Evolutionary conservation across 1,140 invertebrate species (phyloP).

Genomic region (Platorchestia sp.): DNA sequence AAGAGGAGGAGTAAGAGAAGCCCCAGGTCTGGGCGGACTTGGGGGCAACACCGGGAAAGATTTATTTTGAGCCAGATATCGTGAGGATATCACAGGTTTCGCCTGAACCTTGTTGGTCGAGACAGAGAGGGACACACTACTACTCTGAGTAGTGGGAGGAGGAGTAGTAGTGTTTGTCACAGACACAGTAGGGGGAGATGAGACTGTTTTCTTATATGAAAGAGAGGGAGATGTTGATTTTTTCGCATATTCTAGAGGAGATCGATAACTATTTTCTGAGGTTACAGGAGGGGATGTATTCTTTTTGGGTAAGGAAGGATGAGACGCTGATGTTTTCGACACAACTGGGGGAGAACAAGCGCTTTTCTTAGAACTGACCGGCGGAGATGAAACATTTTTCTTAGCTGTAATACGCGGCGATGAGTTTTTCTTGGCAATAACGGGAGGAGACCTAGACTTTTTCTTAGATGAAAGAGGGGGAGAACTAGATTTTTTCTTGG

Average conservation of each 20-base stretch:
- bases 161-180: background rate
- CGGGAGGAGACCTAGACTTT: background rate
- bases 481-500: background rate
- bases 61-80: background rate
- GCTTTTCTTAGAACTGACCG: background rate
- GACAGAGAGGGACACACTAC: no score
- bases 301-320: no score
- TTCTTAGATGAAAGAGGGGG: background rate
- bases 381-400: no score
- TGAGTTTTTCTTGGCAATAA: no score
- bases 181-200: background rate
- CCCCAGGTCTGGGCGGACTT: background rate
- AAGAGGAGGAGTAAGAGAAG: no score
- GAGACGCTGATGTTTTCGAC: no score
- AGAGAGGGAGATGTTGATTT: background rate
- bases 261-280: background rate
- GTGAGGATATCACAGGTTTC: background rate
- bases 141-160: no score
- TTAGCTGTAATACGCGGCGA: no score
- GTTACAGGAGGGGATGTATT: no score
- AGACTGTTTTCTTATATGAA: background rate
- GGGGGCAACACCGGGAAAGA: background rate
- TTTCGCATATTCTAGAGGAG: no score
- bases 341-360: background rate
- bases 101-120: background rate